Percentiles rank a stretch among this genome's conserved stretches.
phyloP scores from a whole-genome alignment of 1,140 invertebrate genomes.

The Calephelis nemesis region DNA sequence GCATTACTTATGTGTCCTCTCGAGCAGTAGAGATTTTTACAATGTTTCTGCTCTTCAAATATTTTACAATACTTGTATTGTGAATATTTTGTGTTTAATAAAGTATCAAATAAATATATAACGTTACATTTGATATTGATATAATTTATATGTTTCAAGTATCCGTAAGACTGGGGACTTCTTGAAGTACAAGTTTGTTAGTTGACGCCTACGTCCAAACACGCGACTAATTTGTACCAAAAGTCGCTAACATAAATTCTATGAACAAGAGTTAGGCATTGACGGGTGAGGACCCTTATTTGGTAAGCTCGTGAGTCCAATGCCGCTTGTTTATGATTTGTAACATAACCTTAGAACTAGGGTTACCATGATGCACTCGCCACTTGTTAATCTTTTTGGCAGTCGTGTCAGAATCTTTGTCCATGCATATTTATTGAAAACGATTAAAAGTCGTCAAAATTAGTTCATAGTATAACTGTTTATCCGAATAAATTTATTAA shows the following conservation, averaged over 20 bases:
- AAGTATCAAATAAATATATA: background rate
- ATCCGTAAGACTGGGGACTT: constrained; percentile 3
- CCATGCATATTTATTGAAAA: no score
- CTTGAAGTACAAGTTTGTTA: constrained; percentile 53
- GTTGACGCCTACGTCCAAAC: constrained; percentile 60
- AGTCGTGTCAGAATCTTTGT: no score
- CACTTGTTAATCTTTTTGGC: no score
- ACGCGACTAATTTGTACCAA: constrained; percentile 66
- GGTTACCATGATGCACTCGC: background rate
- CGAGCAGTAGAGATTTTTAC: no score
- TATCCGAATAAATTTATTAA: no score
- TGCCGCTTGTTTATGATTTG: constrained; percentile 68
- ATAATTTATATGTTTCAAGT: constrained; percentile 11
- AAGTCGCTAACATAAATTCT: constrained; percentile 69
- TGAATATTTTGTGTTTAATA: background rate
- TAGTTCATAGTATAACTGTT: no score
- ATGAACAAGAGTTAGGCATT: constrained; percentile 55
- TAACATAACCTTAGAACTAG: constrained; percentile 30
- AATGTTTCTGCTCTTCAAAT: no score
- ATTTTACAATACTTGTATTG: no score
- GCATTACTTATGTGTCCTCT: no score
- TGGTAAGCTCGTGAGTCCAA: constrained; percentile 59
- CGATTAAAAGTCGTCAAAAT: no score
- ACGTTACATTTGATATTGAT: background rate
- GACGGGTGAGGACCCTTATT: constrained; percentile 61